Conservation (phyloP, 2,113 vertebrate species). For the Scomber scombrus region DNA sequence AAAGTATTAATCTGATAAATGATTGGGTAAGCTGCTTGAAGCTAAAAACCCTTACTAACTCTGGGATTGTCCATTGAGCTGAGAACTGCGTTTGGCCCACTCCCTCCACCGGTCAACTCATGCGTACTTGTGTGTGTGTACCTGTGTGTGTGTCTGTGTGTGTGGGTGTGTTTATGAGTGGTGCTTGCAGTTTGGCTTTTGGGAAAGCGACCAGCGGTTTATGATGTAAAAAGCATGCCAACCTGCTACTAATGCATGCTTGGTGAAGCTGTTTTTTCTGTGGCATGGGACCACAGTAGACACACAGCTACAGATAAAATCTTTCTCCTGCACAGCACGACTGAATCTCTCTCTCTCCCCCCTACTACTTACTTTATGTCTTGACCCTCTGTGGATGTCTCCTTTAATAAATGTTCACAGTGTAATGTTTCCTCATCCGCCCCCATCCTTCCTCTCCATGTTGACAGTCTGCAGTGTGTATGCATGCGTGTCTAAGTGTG, state of each 20-base stretch:
- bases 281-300: constrained; percentile 37
- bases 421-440: constrained; percentile 60
- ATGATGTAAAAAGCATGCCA: constrained; percentile 76
- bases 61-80: constrained; percentile 78
- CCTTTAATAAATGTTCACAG: constrained; percentile 69
- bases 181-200: constrained; percentile 52
- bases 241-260: constrained; percentile 72
- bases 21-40: constrained; percentile 81
- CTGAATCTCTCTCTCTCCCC: constrained; percentile 20
- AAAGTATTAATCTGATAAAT: constrained; percentile 84
- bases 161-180: constrained; percentile 45
- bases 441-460: constrained; percentile 57
- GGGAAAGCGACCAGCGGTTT: constrained; percentile 73
- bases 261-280: constrained; percentile 51
- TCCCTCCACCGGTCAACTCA: constrained; percentile 55
- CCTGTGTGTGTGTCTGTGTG: constrained; percentile 35
- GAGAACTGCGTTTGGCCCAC: constrained; percentile 67
- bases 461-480: constrained; percentile 33
- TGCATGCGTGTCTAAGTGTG: constrained; percentile 7
- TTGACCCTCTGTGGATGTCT: constrained; percentile 65
- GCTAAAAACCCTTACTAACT: constrained; percentile 74
- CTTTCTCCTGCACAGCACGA: constrained; percentile 28
- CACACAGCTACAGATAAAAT: constrained; percentile 57
- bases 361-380: constrained; percentile 41
- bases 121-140: constrained; percentile 29